These are phyloP conservation scores for Hypocryptadius cinnamomeus DNA, from an alignment of 2,113 vertebrate genomes.

Conservation along the genomic window DNA sequence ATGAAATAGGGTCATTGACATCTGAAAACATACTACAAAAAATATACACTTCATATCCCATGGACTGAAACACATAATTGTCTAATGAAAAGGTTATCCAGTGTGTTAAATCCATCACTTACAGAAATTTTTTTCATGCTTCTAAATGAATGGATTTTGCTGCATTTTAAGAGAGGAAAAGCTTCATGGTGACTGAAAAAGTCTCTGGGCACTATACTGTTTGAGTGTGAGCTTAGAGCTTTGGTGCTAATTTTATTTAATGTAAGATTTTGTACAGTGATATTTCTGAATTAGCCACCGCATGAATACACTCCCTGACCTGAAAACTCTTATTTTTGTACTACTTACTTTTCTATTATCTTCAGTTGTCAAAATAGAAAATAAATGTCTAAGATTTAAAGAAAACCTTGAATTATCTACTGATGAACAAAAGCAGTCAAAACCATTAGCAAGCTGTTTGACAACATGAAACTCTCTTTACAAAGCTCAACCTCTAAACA, in stretches of 20 bases:
- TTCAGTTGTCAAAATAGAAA: neutral
- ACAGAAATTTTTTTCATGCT: conserved; percentile 54
- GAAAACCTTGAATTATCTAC: neutral
- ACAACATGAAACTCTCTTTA: neutral
- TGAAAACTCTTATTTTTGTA: neutral
- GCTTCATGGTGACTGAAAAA: conserved; percentile 46
- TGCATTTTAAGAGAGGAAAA: conserved; percentile 55
- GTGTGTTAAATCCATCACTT: conserved; percentile 70
- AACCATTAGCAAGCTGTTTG: neutral
- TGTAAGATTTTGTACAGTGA: neutral
- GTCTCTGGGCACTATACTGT: neutral
- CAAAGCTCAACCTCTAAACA: neutral
- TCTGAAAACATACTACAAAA: conserved; percentile 65
- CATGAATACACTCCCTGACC: neutral
- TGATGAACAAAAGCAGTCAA: neutral
- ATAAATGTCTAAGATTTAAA: neutral
- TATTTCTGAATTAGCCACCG: neutral
- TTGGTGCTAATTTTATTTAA: neutral
- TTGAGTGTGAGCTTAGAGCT: neutral
- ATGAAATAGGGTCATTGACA: conserved; percentile 70
- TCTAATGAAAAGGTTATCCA: conserved; percentile 71
- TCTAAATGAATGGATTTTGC: conserved; percentile 55
- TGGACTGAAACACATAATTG: conserved; percentile 69
- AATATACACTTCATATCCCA: conserved; percentile 60
- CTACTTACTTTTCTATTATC: neutral